Evolutionary conservation across 1,140 invertebrate genomes (phyloP).

Genomic region (Anastrepha obliqua): DNA sequence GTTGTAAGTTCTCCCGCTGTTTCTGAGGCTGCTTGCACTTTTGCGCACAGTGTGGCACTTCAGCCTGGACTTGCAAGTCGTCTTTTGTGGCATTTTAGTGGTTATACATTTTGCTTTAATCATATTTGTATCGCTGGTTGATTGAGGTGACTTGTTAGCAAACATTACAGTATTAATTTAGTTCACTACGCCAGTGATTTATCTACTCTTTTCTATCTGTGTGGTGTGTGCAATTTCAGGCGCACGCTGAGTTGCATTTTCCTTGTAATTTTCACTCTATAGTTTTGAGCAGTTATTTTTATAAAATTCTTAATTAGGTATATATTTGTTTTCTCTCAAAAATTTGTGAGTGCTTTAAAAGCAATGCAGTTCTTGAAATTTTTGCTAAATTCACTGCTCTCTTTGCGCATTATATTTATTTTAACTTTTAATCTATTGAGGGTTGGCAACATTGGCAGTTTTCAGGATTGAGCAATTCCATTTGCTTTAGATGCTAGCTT

Average conservation of each 20-base stretch:
- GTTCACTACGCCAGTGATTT: too few species aligned
- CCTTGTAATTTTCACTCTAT: neutral
- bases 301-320: neutral
- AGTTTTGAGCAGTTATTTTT: too few species aligned
- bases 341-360: too few species aligned
- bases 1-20: neutral
- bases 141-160: too few species aligned
- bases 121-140: neutral
- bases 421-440: neutral
- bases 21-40: neutral
- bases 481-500: too few species aligned
- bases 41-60: neutral
- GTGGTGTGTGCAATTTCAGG: neutral
- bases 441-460: slow-evolving; percentile 8
- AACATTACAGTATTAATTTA: neutral
- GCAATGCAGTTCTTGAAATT: too few species aligned
- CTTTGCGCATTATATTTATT: too few species aligned
- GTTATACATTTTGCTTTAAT: neutral
- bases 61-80: neutral
- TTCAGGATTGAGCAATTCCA: neutral
- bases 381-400: too few species aligned
- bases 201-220: neutral
- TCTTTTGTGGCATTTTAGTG: neutral
- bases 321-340: neutral
- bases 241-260: slow-evolving; percentile 15